phyloP scores from a whole-genome alignment of 2,113 vertebrate genomes.

The Oceanodroma tethys region DNA sequence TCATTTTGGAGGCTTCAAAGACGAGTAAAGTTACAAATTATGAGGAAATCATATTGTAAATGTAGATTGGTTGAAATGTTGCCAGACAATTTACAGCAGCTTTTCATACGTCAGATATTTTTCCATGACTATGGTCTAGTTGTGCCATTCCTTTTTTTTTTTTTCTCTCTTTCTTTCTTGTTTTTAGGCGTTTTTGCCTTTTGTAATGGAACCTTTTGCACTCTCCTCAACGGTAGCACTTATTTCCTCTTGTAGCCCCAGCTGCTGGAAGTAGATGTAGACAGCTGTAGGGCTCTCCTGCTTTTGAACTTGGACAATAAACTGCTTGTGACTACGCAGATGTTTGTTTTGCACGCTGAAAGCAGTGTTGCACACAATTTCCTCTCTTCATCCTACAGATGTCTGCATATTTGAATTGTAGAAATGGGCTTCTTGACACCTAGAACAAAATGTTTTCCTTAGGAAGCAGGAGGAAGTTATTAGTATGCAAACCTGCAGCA shows the following conservation, averaged over 20 bases:
- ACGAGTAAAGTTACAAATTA: background rate
- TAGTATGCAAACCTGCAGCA: background rate
- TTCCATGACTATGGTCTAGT: background rate
- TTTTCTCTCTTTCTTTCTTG: background rate
- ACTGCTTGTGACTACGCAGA: background rate
- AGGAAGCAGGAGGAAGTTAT: background rate
- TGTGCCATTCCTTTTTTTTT: background rate
- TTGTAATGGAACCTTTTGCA: background rate
- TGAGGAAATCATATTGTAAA: background rate
- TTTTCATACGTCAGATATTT: background rate
- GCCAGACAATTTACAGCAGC: background rate
- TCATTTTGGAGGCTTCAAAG: background rate
- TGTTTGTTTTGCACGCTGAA: conserved; percentile 17
- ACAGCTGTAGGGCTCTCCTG: background rate
- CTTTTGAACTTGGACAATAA: conserved; percentile 10
- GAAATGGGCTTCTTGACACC: background rate
- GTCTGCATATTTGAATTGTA: background rate
- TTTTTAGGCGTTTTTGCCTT: background rate
- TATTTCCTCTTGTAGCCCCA: background rate
- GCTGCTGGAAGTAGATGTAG: conserved; percentile 18
- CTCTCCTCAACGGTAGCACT: background rate
- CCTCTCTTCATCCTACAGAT: background rate
- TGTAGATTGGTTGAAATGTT: background rate
- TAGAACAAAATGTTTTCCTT: conserved; percentile 25
- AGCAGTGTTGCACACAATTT: background rate